Base-by-base conservation (phyloP, 2,113 vertebrate species). In the Thunnus thynnus region DNA sequence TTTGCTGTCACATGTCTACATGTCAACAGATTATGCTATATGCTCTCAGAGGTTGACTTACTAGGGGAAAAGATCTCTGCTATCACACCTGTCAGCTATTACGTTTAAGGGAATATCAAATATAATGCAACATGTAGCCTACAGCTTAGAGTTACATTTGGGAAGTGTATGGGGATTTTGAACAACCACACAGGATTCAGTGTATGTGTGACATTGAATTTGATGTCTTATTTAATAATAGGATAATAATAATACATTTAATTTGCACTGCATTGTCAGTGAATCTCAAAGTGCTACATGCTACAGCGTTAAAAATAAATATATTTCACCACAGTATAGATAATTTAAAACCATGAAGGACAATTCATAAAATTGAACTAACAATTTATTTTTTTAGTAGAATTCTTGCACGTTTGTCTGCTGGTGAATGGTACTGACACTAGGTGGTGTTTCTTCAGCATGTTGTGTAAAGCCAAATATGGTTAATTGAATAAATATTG, bases 1-100 rank as follows among this genome's bases (percentile, higher is more conserved):
- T 91, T 92, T 94, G 89, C 92, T 93, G 92, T 93, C 88, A 93
- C 87, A 93, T 85, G 85, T 89, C 91, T 85, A 87, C 77, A 80
- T 91, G 89, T 91, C 91, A 92, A 86, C 78, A 89, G 84, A 92
- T 91, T 86, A 83, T 78, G 66, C 75, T 78, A 51, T 69, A 72
- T 68, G 73, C 75, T 85, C 83, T 90, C 79, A 88, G 44, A 90
- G 62, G 75, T 60, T 64, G 83, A 73, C 54, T 62, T 44, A 44
- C 70, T 62, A 66, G 65, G 75, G 73, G 36, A 75, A 62, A 78
- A 47, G 75, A 82, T 87, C 60, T 83, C 67, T 92, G 58, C 70
- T 50, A 73, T 78, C 81, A 86, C 44, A 76, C n/a, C 61, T 84
- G 88, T 65, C 85, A 78, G 62, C 63, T 72, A 86, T 46, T 63